Evolutionary conservation across 2,113 vertebrate genomes (phyloP).

Genomic region (Nerophis lumbriciformis): DNA sequence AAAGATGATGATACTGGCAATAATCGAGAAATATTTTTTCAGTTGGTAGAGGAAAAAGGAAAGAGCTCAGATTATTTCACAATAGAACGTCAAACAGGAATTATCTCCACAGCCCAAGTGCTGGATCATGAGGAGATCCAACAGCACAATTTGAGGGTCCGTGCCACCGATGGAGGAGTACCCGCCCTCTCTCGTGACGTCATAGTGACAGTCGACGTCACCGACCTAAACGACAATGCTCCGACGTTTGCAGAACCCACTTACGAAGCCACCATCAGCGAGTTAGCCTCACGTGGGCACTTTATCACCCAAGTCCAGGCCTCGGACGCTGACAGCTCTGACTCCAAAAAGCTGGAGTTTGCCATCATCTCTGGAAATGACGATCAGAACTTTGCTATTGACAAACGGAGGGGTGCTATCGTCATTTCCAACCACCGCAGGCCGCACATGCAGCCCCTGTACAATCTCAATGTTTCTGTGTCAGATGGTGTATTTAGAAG

Average conservation of each 20-base stretch:
- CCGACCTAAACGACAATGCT: constrained; percentile 90
- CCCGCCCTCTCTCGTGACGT: constrained; percentile 84
- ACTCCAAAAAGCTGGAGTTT: constrained; percentile 79
- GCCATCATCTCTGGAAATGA: constrained; percentile 88
- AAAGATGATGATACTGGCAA: constrained; percentile 85
- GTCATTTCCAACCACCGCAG: constrained; percentile 81
- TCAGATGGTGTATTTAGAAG: constrained; percentile 93
- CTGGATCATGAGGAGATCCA: constrained; percentile 83
- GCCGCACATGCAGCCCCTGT: constrained; percentile 73
- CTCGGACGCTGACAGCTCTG: constrained; percentile 84
- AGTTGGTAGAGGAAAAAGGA: constrained; percentile 79
- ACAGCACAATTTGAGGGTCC: constrained; percentile 78
- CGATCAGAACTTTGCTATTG: constrained; percentile 86
- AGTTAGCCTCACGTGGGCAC: constrained; percentile 82
- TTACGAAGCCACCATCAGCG: constrained; percentile 83
- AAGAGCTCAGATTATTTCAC: constrained; percentile 79
- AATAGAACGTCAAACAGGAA: constrained; percentile 82
- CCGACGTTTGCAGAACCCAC: constrained; percentile 81
- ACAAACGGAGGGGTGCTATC: constrained; percentile 80
- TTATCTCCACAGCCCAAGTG: constrained; percentile 76
- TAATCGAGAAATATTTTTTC: constrained; percentile 84
- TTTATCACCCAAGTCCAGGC: constrained; percentile 89
- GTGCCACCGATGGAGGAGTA: constrained; percentile 85
- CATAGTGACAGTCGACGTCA: constrained; percentile 77
- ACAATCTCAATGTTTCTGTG: constrained; percentile 84